Evolutionary conservation across 2,888 invertebrate species (phyloP).

Genomic region (Trachelus iudaicus): DNA sequence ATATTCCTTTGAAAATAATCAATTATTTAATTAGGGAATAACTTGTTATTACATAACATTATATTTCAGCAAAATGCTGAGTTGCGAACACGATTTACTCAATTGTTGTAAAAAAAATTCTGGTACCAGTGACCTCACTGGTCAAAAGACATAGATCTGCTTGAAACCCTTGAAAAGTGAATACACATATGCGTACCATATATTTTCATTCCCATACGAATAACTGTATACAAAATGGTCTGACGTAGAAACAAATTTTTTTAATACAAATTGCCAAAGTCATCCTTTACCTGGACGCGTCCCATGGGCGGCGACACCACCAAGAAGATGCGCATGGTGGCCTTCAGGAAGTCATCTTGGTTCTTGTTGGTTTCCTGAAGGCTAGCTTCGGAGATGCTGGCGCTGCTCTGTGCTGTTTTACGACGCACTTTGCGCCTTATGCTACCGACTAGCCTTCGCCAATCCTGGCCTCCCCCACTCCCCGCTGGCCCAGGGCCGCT

Average conservation of each 20-base stretch:
- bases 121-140: background rate
- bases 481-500: conserved; percentile 10
- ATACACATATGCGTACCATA: background rate
- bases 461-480: conserved; percentile 52
- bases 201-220: background rate
- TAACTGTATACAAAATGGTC: background rate
- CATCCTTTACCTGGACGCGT: conserved; percentile 68
- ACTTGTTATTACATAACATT: background rate
- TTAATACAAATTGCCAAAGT: background rate
- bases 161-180: too few relatives aligned
- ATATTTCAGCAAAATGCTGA: background rate
- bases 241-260: background rate
- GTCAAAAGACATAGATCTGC: background rate
- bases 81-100: background rate
- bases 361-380: conserved; percentile 55
- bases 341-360: conserved; percentile 77
- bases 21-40: background rate
- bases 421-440: conserved; percentile 61
- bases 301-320: conserved; percentile 78
- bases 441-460: conserved; percentile 64
- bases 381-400: conserved; percentile 20
- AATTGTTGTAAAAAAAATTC: background rate
- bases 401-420: conserved; percentile 37
- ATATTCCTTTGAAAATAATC: background rate
- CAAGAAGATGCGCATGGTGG: conserved; percentile 80